Evolutionary conservation across 2,888 invertebrate species (phyloP), one percentile per base, ranked within the genome.

Genomic region (Xylophagus ater): DNA sequence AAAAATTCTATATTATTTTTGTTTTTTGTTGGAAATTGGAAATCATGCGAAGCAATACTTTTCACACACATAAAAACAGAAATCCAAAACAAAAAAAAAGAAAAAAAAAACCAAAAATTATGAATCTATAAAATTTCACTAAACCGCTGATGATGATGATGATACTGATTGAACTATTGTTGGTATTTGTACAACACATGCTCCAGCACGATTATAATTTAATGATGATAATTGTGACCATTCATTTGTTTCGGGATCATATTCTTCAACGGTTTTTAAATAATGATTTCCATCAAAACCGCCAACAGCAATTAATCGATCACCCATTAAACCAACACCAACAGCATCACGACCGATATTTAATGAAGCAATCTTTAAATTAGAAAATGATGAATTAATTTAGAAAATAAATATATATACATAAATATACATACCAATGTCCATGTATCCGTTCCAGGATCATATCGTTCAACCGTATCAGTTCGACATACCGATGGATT

Each of bases 231-330:
- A 71, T 66, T 82, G 72, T 18, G 72, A 72, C 86, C 86, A 87
- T 58, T 80, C 77, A 63, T 86, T 81, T 3, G 73, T 70, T 58
- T 78, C 80, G 2, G 90, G 81, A 64, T 92, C 90, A 60, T 89
- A 93, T 44, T 84, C 79, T 58, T 94, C 93, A 2, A 90, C 92
- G 43, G 82, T 77, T 54, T 79, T 81, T 31, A 90, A 70, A 61
- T 89, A 92, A 51, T 82, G 79, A 54, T 81, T 81, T 18, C 93
- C 93, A 67, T 93, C 90, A 61, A 87, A 92, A 2, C 94, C 94
- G 15, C 93, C 93, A 18, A 83, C 77, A 26, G 82, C 82, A 51
- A 81, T 72, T 36, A 87, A 62, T 48, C 74, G 73, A 60, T 84
- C 81, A 12, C 65, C 93, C 9, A 93, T 74, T 24, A 87, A 67